Base-by-base conservation (phyloP, 2,888 invertebrate species). In the Xanthostigma xanthostigma region DNA sequence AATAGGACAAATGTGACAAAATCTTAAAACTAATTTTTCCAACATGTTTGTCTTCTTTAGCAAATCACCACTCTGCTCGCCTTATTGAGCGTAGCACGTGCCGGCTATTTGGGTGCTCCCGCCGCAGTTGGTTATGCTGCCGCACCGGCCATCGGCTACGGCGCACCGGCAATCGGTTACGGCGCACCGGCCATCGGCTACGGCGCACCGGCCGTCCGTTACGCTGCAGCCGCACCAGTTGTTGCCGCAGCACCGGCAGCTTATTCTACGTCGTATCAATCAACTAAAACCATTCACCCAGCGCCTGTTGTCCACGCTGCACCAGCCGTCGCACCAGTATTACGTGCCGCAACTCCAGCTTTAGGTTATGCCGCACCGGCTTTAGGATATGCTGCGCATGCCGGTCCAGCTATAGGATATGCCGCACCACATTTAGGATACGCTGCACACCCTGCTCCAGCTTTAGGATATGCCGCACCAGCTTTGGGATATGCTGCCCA, bases 81-180 rank as follows among this genome's bases (percentile, higher is more conserved):
- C 6, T 27, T 27, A 27, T 6, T 27, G 27, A 27, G 27, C 12
- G 44, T 36, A n/a, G 41, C n/a, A 35, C 40, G 46, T 17, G 36
- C 36, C 46, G 45, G 50, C 12, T 47, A 49, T 17, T 55, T 55
- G 41, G 57, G 54, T 44, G 33, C 44, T 13, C 44, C 44, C 12
- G 44, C 44, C 34, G 12, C n/a, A 6, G 27, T 27, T 13, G 13
- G 38, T 13, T 38, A 38, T 9, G 44, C 54, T 49, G 49, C 54
- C 54, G 12, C 5, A 27, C 27, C 50, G 43, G 48, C 45, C 40
- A 36, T 43, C 10, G 10, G 36, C 46, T 36, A 43, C 14, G 45
- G 37, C 41, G 34, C 45, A 11, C 27, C 41, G 37, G 41, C 48
- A 41, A 36, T 44, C 37, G 36, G 42, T 43, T 41, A 46, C 37